These are phyloP conservation scores for Latheticus oryzae DNA, from an alignment of 2,888 invertebrate genomes.

Conservation along the genomic window DNA sequence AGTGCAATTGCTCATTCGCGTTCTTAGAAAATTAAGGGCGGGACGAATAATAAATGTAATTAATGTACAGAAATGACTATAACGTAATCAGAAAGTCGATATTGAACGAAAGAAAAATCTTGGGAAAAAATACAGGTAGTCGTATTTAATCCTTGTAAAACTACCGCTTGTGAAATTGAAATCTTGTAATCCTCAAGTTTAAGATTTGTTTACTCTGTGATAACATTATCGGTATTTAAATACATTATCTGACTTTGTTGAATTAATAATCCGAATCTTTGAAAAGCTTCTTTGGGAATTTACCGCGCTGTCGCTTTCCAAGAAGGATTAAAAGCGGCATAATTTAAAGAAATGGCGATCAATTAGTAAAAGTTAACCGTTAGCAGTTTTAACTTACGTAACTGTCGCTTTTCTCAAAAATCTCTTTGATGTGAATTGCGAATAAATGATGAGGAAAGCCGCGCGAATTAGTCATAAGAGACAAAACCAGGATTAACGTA, in stretches of 20 bases:
- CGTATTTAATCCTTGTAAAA: background rate
- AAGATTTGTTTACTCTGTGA: background rate
- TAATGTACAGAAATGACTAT: slow-evolving; percentile 21
- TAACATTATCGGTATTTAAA: background rate
- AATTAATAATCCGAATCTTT: no score
- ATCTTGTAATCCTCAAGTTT: slow-evolving; percentile 8
- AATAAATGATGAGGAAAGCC: slow-evolving; percentile 37
- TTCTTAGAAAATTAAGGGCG: slow-evolving; percentile 22
- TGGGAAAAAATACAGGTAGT: background rate
- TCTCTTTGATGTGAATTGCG: slow-evolving; percentile 28
- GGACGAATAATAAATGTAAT: slow-evolving; percentile 25
- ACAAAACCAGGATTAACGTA: slow-evolving; percentile 49
- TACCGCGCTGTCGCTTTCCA: no score
- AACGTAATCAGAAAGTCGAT: slow-evolving; percentile 15
- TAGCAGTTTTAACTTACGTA: no score
- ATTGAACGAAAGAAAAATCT: slow-evolving; percentile 12
- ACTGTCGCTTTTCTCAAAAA: slow-evolving; percentile 11
- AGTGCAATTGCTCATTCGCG: slow-evolving; percentile 48
- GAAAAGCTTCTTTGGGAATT: no score
- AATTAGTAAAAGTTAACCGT: no score
- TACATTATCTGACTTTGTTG: no score
- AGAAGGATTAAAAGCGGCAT: no score
- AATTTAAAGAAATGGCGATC: no score
- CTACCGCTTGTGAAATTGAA: slow-evolving; percentile 2
- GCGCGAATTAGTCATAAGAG: slow-evolving; percentile 38